Evolutionary conservation across 1,140 invertebrate genomes (phyloP).

Genomic region (Cephus cinctus): DNA sequence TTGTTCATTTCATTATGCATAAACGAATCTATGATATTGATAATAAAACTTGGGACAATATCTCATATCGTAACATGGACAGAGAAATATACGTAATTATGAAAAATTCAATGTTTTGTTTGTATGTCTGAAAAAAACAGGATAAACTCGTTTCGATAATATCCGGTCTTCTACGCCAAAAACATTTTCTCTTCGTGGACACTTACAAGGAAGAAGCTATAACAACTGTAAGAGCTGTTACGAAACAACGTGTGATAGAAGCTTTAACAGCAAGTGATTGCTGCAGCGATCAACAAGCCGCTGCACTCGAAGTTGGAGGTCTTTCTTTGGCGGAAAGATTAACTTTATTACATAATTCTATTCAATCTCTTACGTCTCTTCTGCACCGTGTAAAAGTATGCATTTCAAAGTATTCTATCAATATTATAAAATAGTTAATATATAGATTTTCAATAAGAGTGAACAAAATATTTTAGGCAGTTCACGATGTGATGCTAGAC

Average conservation of each 20-base stretch:
- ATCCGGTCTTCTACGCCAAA: conserved; percentile 82
- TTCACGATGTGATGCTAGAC: conserved; percentile 72
- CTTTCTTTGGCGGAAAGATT: conserved; percentile 78
- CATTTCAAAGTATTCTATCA: conserved; percentile 5
- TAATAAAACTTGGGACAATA: too few species aligned
- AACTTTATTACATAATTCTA: conserved; percentile 72
- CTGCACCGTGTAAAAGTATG: conserved; percentile 65
- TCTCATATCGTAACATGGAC: too few species aligned
- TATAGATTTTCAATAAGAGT: conserved; percentile 2
- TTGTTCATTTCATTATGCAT: too few species aligned
- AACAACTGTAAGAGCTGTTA: conserved; percentile 81
- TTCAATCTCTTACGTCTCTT: conserved; percentile 57
- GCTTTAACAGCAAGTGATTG: conserved; percentile 68
- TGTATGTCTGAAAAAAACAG: conserved; percentile 47
- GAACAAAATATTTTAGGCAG: conserved; percentile 50
- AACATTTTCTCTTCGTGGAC: conserved; percentile 86
- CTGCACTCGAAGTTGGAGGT: conserved; percentile 49
- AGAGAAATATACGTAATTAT: not conserved
- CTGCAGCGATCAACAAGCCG: conserved; percentile 53
- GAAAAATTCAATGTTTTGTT: not conserved
- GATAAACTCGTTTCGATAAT: conserved; percentile 87
- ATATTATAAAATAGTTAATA: not conserved
- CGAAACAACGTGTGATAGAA: conserved; percentile 87
- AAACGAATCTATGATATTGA: too few species aligned
- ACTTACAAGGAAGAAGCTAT: conserved; percentile 86